A percentile compares a stretch with the other conserved stretches of the same genome.
These are phyloP conservation scores for Andrena praecox DNA, from an alignment of 2,888 invertebrate genomes.

Conservation along the genomic window DNA sequence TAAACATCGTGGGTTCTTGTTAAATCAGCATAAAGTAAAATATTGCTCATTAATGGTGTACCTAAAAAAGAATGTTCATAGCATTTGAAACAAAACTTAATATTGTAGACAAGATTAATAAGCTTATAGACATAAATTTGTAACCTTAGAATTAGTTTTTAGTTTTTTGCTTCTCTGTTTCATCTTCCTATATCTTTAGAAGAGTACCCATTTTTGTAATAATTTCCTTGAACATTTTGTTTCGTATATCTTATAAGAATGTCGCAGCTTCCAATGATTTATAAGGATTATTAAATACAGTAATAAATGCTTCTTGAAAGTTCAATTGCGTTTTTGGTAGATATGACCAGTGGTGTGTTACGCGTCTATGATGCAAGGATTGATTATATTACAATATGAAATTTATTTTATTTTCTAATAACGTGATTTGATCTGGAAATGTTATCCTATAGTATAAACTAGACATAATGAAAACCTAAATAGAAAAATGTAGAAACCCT, in stretches of 20 bases:
- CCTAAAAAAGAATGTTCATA: background rate
- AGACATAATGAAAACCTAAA: background rate
- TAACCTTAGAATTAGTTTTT: constrained; percentile 14
- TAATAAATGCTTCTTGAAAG: background rate
- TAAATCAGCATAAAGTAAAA: background rate
- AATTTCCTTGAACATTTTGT: background rate
- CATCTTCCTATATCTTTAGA: background rate
- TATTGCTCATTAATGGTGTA: constrained; percentile 19
- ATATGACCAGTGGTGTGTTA: constrained; percentile 4
- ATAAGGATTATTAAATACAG: background rate
- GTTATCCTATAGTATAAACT: background rate
- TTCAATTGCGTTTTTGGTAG: constrained; percentile 2
- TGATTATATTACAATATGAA: background rate
- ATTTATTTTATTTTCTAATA: background rate
- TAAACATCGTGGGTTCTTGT: background rate
- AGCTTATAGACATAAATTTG: background rate
- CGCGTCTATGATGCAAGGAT: background rate
- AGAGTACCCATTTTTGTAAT: constrained; percentile 11
- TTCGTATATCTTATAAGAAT: background rate
- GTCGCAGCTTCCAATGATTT: constrained; percentile 18
- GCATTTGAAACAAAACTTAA: constrained; percentile 20
- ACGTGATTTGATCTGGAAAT: background rate
- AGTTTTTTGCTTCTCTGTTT: background rate
- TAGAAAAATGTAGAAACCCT: background rate
- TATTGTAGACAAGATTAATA: constrained; percentile 6